Percentiles rank a stretch among this genome's conserved stretches.
Evolutionary conservation across 2,888 invertebrate genomes (phyloP).

Genomic region (Aquatica leii): DNA sequence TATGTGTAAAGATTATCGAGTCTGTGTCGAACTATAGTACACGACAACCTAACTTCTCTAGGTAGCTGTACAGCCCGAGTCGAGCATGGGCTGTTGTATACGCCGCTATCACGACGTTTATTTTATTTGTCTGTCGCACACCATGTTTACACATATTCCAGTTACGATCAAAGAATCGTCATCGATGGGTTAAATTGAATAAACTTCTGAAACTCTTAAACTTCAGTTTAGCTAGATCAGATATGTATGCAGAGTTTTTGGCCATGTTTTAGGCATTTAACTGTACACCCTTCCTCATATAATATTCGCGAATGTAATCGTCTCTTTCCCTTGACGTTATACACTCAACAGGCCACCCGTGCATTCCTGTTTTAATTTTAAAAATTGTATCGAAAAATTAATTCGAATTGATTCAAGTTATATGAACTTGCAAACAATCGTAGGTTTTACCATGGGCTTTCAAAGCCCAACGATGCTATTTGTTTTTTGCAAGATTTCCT

Average conservation of each 20-base stretch:
- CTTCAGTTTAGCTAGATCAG: background rate
- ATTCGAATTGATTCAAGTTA: background rate
- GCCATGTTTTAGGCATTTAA: background rate
- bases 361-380: background rate
- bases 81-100: too few relatives aligned
- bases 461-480: background rate
- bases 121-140: too few relatives aligned
- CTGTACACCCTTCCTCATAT: background rate
- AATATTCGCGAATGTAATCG: background rate
- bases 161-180: too few relatives aligned
- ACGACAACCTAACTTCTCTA: too few relatives aligned
- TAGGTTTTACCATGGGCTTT: conserved; percentile 5
- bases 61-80: too few relatives aligned
- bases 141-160: too few relatives aligned
- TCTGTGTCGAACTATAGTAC: conserved; percentile 18
- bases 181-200: background rate
- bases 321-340: background rate
- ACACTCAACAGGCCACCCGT: background rate
- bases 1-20: too few relatives aligned
- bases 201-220: background rate
- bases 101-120: too few relatives aligned
- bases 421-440: background rate
- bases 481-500: background rate
- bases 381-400: background rate
- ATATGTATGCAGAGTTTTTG: background rate